These are phyloP conservation scores for Philotrypesis tridentata DNA, from an alignment of 1,140 invertebrate species.

Conservation along the genomic window DNA sequence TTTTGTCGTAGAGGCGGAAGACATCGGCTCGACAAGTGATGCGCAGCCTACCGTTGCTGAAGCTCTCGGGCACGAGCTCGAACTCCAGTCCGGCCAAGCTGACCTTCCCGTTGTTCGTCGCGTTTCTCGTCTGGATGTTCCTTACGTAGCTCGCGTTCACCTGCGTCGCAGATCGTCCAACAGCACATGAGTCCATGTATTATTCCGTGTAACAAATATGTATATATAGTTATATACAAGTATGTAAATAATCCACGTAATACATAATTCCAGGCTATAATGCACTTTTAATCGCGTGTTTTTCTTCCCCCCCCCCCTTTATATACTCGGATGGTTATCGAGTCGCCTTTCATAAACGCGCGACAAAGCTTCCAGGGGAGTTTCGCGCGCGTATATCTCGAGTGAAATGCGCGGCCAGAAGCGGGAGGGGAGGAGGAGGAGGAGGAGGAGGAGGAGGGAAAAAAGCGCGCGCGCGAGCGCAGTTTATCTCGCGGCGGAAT, in stretches of 20 bases:
- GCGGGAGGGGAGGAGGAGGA: background rate
- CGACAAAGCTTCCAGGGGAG: background rate
- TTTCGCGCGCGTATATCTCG: background rate
- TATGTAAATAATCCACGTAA: slow-evolving; percentile 6
- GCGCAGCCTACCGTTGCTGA: slow-evolving; percentile 76
- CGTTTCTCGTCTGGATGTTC: slow-evolving; percentile 62
- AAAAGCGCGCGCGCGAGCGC: background rate
- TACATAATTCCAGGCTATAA: background rate
- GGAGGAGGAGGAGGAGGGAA: background rate
- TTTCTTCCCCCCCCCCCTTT: too few species aligned
- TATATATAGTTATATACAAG: too few species aligned
- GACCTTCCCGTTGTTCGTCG: slow-evolving; percentile 62
- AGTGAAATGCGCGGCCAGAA: too few species aligned
- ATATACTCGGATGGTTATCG: background rate
- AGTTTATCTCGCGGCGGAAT: slow-evolving; percentile 29
- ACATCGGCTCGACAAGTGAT: slow-evolving; percentile 79
- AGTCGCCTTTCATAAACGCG: background rate
- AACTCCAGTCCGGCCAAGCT: slow-evolving; percentile 71
- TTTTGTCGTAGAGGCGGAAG: slow-evolving; percentile 76
- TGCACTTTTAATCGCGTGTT: background rate
- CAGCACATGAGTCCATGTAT: too few species aligned
- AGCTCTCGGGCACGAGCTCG: slow-evolving; percentile 76
- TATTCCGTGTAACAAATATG: too few species aligned
- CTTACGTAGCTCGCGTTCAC: slow-evolving; percentile 66
- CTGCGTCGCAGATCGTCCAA: slow-evolving; percentile 50